phyloP scores from a whole-genome alignment of 2,888 invertebrate genomes.

The Perizoma flavofasciatum region DNA sequence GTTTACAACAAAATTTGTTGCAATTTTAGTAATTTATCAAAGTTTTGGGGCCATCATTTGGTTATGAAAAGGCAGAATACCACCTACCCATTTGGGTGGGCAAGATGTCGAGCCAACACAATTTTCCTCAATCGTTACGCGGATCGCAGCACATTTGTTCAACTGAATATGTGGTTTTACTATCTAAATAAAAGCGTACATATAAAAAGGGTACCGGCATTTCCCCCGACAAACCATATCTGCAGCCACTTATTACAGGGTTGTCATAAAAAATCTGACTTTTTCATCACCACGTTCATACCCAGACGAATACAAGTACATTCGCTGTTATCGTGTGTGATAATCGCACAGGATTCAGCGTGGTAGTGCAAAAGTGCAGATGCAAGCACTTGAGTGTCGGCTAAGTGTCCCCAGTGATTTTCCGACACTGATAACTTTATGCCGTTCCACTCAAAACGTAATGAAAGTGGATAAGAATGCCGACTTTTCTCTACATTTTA shows the following conservation, averaged over 20 bases:
- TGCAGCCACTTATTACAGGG: constrained; percentile 27
- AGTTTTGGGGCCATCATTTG: too few relatives aligned
- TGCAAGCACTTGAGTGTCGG: constrained; percentile 44
- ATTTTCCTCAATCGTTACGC: constrained; percentile 21
- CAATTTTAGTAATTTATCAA: too few relatives aligned
- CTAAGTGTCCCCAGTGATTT: constrained; percentile 46
- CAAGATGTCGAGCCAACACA: constrained; percentile 9
- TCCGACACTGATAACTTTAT: constrained; percentile 47
- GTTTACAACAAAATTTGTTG: too few relatives aligned
- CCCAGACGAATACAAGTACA: constrained; percentile 27
- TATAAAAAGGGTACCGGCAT: constrained; percentile 24
- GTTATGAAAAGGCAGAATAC: too few relatives aligned
- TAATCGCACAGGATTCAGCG: constrained; percentile 48
- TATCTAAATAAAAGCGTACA: not conserved
- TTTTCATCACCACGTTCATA: constrained; percentile 41
- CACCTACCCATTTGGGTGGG: not conserved
- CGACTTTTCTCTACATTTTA: constrained; percentile 27
- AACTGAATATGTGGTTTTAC: constrained; percentile 11
- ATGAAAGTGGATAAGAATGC: constrained; percentile 20
- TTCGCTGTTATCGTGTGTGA: constrained; percentile 45
- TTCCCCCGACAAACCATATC: constrained; percentile 15
- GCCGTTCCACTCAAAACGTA: constrained; percentile 20
- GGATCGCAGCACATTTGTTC: constrained; percentile 22
- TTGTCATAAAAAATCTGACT: constrained; percentile 40
- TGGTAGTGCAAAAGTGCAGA: constrained; percentile 36